A percentile compares a stretch with the other conserved stretches of the same genome.
Evolutionary conservation across 2,113 vertebrate species (phyloP).

Genomic region (Dendropsophus ebraccatus): DNA sequence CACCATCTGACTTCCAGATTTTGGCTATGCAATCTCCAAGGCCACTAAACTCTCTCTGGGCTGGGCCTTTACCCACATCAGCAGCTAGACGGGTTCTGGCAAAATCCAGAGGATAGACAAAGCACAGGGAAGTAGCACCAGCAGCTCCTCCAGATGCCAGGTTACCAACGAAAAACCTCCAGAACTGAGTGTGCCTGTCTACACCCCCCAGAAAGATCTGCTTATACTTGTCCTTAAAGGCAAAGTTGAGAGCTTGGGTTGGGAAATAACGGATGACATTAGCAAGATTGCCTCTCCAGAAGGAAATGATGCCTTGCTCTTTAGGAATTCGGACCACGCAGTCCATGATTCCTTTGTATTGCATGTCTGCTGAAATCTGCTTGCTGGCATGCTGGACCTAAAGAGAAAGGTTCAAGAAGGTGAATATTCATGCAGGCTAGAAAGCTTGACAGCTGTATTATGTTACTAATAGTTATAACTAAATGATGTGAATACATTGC

Average conservation of each 20-base stretch:
- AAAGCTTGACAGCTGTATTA: too few species aligned
- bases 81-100: conserved; percentile 96
- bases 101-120: conserved; percentile 98
- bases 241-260: conserved; percentile 98
- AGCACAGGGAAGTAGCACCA: conserved; percentile 96
- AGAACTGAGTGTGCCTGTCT: conserved; percentile 96
- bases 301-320: conserved; percentile 93
- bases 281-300: conserved; percentile 98
- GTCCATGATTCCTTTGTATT: conserved; percentile 98
- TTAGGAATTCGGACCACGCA: conserved; percentile 94
- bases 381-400: conserved; percentile 98
- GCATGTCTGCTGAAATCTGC: conserved; percentile 90
- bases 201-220: conserved; percentile 98
- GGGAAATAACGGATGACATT: conserved; percentile 99
- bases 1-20: conserved; percentile 92
- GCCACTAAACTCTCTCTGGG: conserved; percentile 90
- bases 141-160: conserved; percentile 94
- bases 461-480: neutral
- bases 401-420: neutral
- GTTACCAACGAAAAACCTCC: conserved; percentile 97
- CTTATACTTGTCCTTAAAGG: conserved; percentile 99
- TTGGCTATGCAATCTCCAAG: conserved; percentile 90
- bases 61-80: conserved; percentile 87
- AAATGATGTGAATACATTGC: neutral
- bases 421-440: neutral